These are phyloP conservation scores for Drosophila triauraria DNA, from an alignment of 1,140 invertebrate genomes.

Conservation along the genomic window DNA sequence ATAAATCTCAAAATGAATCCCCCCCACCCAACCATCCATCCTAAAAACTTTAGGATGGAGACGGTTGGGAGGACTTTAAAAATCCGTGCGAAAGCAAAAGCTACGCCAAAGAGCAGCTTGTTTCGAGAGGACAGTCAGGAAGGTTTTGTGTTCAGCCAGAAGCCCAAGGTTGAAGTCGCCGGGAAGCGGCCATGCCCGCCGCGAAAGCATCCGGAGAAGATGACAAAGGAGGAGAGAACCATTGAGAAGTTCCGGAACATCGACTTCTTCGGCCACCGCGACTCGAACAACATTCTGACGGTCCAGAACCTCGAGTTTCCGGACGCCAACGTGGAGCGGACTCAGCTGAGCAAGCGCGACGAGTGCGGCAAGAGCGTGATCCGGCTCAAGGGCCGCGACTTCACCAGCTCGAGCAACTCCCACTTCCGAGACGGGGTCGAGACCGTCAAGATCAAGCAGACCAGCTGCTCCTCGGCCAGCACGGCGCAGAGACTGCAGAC, in stretches of 20 bases:
- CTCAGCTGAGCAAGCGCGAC: slow-evolving; percentile 52
- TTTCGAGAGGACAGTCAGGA: not conserved
- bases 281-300: slow-evolving; percentile 50
- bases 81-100: too few species aligned
- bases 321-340: slow-evolving; percentile 58
- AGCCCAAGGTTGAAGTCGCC: not conserved
- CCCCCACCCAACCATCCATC: too few species aligned
- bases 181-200: slow-evolving; percentile 31
- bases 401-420: slow-evolving; percentile 52
- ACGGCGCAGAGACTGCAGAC: not conserved
- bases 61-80: not conserved
- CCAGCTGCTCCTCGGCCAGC: slow-evolving; percentile 27
- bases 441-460: slow-evolving; percentile 56
- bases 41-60: not conserved
- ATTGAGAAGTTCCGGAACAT: slow-evolving; percentile 69
- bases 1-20: not conserved
- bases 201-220: slow-evolving; percentile 25
- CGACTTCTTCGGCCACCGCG: slow-evolving; percentile 51
- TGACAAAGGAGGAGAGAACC: slow-evolving; percentile 35
- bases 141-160: not conserved
- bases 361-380: slow-evolving; percentile 53
- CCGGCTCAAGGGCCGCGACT: slow-evolving; percentile 18
- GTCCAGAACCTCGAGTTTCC: slow-evolving; percentile 70
- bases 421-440: slow-evolving; percentile 61
- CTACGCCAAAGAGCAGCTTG: not conserved